A percentile compares a stretch with the other conserved stretches of the same genome.
These are phyloP conservation scores for Aphelocoma californica DNA, from an alignment of 2,797 vertebrate species.

Conservation along the genomic window DNA sequence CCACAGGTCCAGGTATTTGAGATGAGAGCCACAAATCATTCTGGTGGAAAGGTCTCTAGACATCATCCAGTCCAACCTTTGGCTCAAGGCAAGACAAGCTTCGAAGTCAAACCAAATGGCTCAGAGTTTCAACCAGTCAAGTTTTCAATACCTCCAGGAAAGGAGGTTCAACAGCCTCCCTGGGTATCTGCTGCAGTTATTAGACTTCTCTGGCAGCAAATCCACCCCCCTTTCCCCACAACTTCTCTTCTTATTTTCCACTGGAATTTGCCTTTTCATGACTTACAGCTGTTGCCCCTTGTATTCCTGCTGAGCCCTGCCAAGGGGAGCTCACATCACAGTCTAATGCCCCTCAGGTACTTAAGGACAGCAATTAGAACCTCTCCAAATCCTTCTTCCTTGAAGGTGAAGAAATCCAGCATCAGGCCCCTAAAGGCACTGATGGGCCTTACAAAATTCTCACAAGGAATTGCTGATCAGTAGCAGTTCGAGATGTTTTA, in stretches of 20 bases:
- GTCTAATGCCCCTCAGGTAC: not conserved
- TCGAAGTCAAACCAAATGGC: not conserved
- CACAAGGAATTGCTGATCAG: not conserved
- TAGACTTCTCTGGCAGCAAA: not conserved
- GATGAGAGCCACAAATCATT: not conserved
- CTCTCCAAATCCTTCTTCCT: not conserved
- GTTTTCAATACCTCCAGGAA: not conserved
- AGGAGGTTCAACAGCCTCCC: not conserved
- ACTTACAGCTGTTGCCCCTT: not conserved
- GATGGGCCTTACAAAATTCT: not conserved
- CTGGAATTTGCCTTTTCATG: not conserved
- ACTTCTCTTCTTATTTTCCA: not conserved
- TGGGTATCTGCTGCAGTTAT: not conserved
- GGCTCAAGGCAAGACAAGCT: not conserved
- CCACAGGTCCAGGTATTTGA: not conserved
- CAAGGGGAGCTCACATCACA: not conserved
- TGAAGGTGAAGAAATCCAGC: not conserved
- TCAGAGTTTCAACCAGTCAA: not conserved
- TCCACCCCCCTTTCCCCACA: fast-evolving
- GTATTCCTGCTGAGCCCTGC: not conserved
- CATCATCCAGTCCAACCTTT: not conserved
- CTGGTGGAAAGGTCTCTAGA: not conserved
- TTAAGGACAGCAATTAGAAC: not conserved
- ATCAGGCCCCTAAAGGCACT: not conserved
- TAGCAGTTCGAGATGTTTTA: not conserved